Conservation (phyloP, 2,113 vertebrate species). For the Neodon shergylaensis region DNA sequence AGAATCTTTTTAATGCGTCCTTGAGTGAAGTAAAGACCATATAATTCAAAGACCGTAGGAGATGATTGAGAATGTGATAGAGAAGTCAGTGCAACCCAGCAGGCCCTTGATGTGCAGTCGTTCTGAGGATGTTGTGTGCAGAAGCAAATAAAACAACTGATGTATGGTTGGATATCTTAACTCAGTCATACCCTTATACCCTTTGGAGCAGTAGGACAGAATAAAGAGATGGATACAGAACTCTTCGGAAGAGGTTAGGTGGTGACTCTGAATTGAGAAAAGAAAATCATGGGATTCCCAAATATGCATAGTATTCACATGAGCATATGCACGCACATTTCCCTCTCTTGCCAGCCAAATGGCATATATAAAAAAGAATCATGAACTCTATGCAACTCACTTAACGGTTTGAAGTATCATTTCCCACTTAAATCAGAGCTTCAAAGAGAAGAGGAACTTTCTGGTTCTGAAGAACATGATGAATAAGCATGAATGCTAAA, state of each 20-base stretch:
- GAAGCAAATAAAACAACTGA: neutral
- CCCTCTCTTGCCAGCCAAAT: neutral
- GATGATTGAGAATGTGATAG: neutral
- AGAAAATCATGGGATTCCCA: neutral
- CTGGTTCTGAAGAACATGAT: neutral
- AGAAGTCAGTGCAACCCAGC: too few species aligned
- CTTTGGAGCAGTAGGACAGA: neutral
- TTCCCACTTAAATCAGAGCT: neutral
- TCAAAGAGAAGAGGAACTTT: conserved; percentile 22
- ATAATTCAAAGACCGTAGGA: neutral
- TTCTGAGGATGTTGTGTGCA: neutral
- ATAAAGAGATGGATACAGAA: neutral
- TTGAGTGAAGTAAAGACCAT: neutral
- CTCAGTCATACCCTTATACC: neutral
- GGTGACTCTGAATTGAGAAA: neutral
- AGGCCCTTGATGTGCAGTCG: neutral
- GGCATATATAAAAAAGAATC: neutral
- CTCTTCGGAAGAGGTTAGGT: neutral
- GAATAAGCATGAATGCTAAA: neutral
- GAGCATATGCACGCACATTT: neutral
- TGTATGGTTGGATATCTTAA: neutral
- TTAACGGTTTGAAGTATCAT: conserved; percentile 7
- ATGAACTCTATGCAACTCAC: neutral
- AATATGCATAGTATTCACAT: too few species aligned
- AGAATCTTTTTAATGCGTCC: neutral